These are phyloP conservation scores for Bombyx huttoni DNA, from an alignment of 2,888 invertebrate genomes.

Conservation along the genomic window DNA sequence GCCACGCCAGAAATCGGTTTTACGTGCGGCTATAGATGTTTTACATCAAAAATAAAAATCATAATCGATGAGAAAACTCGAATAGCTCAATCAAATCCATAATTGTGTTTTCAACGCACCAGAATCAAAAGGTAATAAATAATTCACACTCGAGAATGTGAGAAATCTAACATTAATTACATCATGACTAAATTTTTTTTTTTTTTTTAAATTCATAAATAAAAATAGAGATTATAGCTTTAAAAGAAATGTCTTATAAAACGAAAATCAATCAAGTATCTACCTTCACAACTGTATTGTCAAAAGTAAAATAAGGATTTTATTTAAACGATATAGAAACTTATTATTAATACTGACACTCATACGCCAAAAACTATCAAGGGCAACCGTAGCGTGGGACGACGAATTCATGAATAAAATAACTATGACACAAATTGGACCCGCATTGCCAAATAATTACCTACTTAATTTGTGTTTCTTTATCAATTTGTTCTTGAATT, in stretches of 20 bases:
- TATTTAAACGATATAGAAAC: not conserved
- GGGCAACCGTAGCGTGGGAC: conserved; percentile 3
- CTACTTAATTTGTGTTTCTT: conserved; percentile 54
- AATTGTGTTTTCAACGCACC: too few species aligned
- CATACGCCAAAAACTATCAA: conserved; percentile 1
- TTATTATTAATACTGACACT: not conserved
- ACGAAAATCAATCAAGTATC: not conserved
- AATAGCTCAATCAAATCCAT: too few species aligned
- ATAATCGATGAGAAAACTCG: too few species aligned
- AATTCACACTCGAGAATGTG: too few species aligned
- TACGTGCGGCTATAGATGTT: too few species aligned
- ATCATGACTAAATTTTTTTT: too few species aligned
- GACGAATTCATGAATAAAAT: not conserved
- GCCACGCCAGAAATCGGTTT: too few species aligned
- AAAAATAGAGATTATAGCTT: not conserved
- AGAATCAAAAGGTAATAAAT: too few species aligned
- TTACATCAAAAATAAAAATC: too few species aligned
- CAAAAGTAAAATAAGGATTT: conserved; percentile 1
- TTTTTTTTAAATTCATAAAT: not conserved
- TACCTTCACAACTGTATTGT: conserved; percentile 5
- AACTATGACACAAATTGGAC: not conserved
- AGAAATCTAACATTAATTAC: too few species aligned
- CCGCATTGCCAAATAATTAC: conserved; percentile 21
- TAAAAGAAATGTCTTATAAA: not conserved
- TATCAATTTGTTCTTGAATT: conserved; percentile 57